Base-by-base conservation (phyloP, 2,888 invertebrate genomes). In the Drosophila mercatorum region DNA sequence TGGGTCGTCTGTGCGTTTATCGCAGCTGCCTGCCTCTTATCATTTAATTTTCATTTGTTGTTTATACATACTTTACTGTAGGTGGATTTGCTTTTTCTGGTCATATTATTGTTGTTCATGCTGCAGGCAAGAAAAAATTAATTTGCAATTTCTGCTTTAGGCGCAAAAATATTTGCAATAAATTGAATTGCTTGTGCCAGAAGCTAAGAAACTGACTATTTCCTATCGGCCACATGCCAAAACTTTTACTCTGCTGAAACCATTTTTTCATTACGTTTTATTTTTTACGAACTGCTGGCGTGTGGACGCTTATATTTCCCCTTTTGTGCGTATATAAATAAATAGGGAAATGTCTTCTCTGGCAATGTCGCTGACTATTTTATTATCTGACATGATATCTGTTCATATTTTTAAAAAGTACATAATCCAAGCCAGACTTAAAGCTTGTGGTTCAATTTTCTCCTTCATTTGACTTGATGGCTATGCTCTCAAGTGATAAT, bases 101-200 rank as follows among this genome's bases (percentile, higher is more conserved):
- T 38, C 3, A 26, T 53, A 53, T 40, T 52, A 17, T 55, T 41
- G 36, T 41, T 55, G 26, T 57, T 43, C n/a, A 26, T 51, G 34
- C 36, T 47, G 38, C 47, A 41, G 49, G 49, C 31, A 58, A 59
- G 28, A 59, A 70, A 62, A 72, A 69, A 56, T 41, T 28, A 80
- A 72, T 77, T 38, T 38, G 75, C 80, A 74, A 73, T 81, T 81
- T 83, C 72, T 62, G 83, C 85, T 70, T 72, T 72, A 75, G 83
- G 83, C 78, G 51, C 43, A 74, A 74, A 78, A 85, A 85, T 85
- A 83, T 83, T 83, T 83, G 70, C 75, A 83, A 78, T 68, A 82
- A 85, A 75, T 83, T 80, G 73, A 74, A 74, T 82, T 79, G 74
- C 70, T 53, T 40, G 38, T 31, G 52, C 22, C 52, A 49, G 51